phyloP scores from a whole-genome alignment of 1,140 invertebrate genomes.

The Magallana ariakensis region DNA sequence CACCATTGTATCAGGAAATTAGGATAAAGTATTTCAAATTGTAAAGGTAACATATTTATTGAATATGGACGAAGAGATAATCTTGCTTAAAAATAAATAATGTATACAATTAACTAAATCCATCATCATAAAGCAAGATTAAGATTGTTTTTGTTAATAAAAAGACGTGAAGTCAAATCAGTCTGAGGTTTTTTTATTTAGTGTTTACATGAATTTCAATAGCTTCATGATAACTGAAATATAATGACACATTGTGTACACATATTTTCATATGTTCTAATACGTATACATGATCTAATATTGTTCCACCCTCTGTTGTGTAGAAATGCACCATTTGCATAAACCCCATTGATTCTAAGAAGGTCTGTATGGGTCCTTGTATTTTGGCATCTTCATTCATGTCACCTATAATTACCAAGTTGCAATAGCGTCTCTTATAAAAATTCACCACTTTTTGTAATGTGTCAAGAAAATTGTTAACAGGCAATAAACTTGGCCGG shows the following conservation, averaged over 20 bases:
- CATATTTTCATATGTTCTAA: not conserved
- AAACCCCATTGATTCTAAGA: conserved; percentile 16
- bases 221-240: not conserved
- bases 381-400: conserved; percentile 27
- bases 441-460: conserved; percentile 30
- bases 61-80: too few relatives aligned
- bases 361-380: not conserved
- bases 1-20: too few relatives aligned
- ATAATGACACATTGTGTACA: not conserved
- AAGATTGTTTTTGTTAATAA: too few relatives aligned
- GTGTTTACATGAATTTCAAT: not conserved
- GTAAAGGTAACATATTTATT: too few relatives aligned
- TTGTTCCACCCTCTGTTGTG: conserved; percentile 38
- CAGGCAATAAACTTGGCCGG: not conserved
- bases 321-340: conserved; percentile 13
- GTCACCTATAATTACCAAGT: conserved; percentile 26
- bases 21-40: too few relatives aligned
- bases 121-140: too few relatives aligned
- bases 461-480: conserved; percentile 9
- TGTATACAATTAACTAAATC: too few relatives aligned
- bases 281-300: not conserved
- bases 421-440: not conserved
- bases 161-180: too few relatives aligned
- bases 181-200: too few relatives aligned
- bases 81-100: too few relatives aligned